Evolutionary conservation across 2,113 vertebrate species (phyloP).

Genomic region (Embiotoca jacksoni): DNA sequence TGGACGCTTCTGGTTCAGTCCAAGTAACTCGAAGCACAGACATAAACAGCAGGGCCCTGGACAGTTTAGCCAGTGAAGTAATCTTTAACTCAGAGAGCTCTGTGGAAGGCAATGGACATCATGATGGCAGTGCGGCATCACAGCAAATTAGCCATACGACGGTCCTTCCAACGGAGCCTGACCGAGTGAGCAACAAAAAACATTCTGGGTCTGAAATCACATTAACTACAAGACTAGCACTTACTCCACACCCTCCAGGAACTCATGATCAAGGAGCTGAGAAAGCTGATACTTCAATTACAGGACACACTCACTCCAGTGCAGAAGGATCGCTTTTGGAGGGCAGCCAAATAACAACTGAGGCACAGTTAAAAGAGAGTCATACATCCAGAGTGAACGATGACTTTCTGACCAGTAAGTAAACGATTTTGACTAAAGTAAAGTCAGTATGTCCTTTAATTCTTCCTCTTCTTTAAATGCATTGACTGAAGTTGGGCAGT

Average conservation of each 20-base stretch:
- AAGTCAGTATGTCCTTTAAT: background rate
- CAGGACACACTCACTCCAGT: conserved; percentile 31
- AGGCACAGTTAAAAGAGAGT: conserved; percentile 20
- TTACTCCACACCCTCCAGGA: conserved; percentile 7
- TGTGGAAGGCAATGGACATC: conserved; percentile 48
- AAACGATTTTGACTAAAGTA: background rate
- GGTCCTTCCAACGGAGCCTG: conserved; percentile 4
- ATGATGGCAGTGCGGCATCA: background rate
- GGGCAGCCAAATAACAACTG: conserved; percentile 3
- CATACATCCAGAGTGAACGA: conserved; percentile 4
- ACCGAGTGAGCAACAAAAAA: background rate
- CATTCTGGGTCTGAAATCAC: conserved; percentile 26
- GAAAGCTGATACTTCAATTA: conserved; percentile 31
- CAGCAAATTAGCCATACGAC: conserved; percentile 15
- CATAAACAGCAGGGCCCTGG: background rate
- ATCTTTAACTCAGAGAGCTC: conserved; percentile 26
- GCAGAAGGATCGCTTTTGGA: conserved; percentile 36
- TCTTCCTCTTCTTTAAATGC: no score
- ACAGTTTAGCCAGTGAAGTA: conserved; percentile 6
- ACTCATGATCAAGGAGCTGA: conserved; percentile 23
- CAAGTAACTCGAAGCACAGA: background rate
- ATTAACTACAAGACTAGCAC: conserved; percentile 25
- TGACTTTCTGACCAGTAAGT: conserved; percentile 49
- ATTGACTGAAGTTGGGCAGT: no score
- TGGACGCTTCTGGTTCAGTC: conserved; percentile 1